Conservation (phyloP, 2,888 invertebrate species). For the Spisula solida region DNA sequence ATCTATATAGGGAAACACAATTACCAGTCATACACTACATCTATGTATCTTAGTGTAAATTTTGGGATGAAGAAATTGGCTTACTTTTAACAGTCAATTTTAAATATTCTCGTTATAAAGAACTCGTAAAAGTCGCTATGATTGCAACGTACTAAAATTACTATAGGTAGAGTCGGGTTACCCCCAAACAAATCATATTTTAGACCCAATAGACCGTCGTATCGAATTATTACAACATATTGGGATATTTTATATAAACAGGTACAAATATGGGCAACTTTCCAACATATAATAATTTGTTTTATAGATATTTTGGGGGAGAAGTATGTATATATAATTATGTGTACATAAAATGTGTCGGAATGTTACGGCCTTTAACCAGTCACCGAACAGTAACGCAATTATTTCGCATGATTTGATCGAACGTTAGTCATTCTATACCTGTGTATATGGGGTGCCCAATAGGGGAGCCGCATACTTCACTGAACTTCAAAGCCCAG, state of each 20-base stretch:
- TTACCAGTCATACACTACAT: too few species aligned
- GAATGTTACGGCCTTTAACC: neutral
- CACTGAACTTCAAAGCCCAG: too few species aligned
- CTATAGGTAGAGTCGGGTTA: too few species aligned
- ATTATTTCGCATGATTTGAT: slow-evolving; percentile 12
- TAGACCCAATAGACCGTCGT: neutral
- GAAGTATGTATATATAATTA: neutral
- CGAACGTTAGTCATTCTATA: neutral
- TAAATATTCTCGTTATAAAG: too few species aligned
- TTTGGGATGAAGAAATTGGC: too few species aligned
- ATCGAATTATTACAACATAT: neutral
- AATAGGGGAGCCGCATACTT: neutral
- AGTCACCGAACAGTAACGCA: neutral
- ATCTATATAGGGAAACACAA: too few species aligned
- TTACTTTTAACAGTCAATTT: too few species aligned
- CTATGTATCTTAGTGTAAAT: too few species aligned
- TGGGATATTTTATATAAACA: neutral
- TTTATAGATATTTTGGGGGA: neutral
- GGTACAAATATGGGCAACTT: neutral
- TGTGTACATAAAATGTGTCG: neutral
- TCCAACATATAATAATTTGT: slow-evolving; percentile 3
- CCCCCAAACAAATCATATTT: too few species aligned
- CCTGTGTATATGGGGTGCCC: neutral
- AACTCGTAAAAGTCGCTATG: too few species aligned
- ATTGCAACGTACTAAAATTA: too few species aligned